Conservation (phyloP, 2,888 invertebrate species). For the Drosophila austrosaltans region DNA sequence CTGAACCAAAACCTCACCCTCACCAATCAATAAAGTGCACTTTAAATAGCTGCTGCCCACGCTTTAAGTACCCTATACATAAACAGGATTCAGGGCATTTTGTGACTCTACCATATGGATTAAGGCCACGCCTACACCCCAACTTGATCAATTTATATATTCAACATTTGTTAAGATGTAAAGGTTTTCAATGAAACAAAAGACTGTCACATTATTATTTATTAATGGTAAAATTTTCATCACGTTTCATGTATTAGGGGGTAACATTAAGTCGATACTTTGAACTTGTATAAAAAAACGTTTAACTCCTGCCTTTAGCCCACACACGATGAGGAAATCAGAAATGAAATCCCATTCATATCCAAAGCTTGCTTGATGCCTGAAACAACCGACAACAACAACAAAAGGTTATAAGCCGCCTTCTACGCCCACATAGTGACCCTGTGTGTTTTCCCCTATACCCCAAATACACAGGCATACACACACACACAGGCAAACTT, state of each 20-base stretch:
- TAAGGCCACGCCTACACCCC: not conserved
- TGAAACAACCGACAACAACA: slow-evolving; percentile 2
- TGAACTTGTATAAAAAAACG: not conserved
- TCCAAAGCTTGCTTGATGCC: slow-evolving; percentile 2
- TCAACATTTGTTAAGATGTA: too few species aligned
- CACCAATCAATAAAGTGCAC: slow-evolving; percentile 13
- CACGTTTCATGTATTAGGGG: not conserved
- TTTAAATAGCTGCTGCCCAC: slow-evolving; percentile 16
- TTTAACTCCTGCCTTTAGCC: slow-evolving; percentile 8
- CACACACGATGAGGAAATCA: slow-evolving; percentile 7
- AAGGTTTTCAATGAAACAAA: too few species aligned
- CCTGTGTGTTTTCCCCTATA: not conserved
- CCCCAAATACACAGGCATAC: not conserved
- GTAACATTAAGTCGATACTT: not conserved
- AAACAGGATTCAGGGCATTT: not conserved
- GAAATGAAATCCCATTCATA: not conserved
- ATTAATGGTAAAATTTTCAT: not conserved
- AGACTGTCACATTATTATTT: too few species aligned
- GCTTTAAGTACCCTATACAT: slow-evolving; percentile 1
- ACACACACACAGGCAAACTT: not conserved
- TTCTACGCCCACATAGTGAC: slow-evolving; percentile 1
- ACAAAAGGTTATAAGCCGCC: slow-evolving; percentile 11
- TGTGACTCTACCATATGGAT: not conserved
- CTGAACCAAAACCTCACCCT: not conserved
- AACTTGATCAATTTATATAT: too few species aligned